Evolutionary conservation across 2,113 vertebrate species (phyloP).

Genomic region (Petrocephalus microphthalmus): DNA sequence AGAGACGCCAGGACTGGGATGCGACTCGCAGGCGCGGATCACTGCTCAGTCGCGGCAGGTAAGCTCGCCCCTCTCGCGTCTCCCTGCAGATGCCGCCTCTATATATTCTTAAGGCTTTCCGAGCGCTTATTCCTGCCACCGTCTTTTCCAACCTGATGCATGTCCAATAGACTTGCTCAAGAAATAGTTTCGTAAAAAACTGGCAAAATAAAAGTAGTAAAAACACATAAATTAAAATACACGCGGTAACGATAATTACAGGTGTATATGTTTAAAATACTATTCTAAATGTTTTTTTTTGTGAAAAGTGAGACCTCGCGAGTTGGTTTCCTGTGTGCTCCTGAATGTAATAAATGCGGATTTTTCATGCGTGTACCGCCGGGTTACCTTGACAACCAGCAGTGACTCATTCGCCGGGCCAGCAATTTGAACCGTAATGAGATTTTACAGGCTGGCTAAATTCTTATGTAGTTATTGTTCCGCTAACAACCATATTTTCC

Average conservation of each 20-base stretch:
- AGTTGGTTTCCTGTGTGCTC: neutral
- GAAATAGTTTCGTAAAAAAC: neutral
- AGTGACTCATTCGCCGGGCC: conserved; percentile 53
- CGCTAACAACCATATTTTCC: conserved; percentile 24
- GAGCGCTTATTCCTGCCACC: neutral
- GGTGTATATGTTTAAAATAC: neutral
- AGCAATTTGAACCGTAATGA: conserved; percentile 59
- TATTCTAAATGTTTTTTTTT: neutral
- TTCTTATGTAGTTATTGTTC: conserved; percentile 47
- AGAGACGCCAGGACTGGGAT: conserved; percentile 40
- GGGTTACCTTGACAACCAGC: conserved; percentile 62
- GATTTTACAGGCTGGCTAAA: conserved; percentile 55
- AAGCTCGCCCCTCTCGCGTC: conserved; percentile 31
- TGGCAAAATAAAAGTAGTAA: neutral
- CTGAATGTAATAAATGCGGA: neutral
- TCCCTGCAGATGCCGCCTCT: neutral
- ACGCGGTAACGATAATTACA: neutral
- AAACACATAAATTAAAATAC: neutral
- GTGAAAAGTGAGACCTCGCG: neutral
- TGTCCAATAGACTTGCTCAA: neutral
- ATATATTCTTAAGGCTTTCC: neutral
- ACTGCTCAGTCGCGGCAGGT: conserved; percentile 51
- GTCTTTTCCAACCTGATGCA: conserved; percentile 63
- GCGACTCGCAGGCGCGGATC: conserved; percentile 24
- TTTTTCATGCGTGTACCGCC: conserved; percentile 31